Conservation (phyloP, 2,797 vertebrate genomes). For the Leucoraja ocellata region DNA sequence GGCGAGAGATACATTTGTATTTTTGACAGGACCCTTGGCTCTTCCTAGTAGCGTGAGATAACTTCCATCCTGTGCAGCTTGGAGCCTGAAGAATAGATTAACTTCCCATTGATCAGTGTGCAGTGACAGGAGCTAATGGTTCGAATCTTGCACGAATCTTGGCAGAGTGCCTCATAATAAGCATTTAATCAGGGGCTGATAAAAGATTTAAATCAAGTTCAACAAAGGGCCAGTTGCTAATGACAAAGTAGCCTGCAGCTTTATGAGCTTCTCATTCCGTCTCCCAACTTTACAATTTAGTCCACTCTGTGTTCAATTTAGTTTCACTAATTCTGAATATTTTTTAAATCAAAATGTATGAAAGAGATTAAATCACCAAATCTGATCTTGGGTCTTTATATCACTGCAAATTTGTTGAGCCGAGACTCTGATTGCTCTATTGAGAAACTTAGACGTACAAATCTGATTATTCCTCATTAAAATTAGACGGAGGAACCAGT, state of each 20-base stretch:
- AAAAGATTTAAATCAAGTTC: slow-evolving; percentile 30
- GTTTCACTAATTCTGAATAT: slow-evolving; percentile 1
- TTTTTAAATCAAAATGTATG: neutral
- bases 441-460: neutral
- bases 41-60: neutral
- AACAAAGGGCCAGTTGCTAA: slow-evolving; percentile 1
- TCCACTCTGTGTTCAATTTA: neutral
- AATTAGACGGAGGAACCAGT: neutral
- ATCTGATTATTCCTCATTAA: slow-evolving; percentile 4
- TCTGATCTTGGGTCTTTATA: neutral
- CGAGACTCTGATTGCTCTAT: neutral
- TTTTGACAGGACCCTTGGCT: neutral
- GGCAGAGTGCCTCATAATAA: neutral
- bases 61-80: neutral
- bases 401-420: neutral
- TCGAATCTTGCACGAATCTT: slow-evolving; percentile 2
- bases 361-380: neutral
- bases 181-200: neutral
- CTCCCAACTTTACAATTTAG: neutral
- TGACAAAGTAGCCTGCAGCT: neutral
- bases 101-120: neutral
- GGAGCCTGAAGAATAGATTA: slow-evolving; percentile 3
- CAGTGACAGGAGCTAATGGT: neutral
- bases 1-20: neutral
- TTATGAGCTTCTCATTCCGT: neutral